A percentile compares a stretch with the other conserved stretches of the same genome.
Conservation (phyloP, 2,113 vertebrate species). For the Periophthalmodon schlosseri region DNA sequence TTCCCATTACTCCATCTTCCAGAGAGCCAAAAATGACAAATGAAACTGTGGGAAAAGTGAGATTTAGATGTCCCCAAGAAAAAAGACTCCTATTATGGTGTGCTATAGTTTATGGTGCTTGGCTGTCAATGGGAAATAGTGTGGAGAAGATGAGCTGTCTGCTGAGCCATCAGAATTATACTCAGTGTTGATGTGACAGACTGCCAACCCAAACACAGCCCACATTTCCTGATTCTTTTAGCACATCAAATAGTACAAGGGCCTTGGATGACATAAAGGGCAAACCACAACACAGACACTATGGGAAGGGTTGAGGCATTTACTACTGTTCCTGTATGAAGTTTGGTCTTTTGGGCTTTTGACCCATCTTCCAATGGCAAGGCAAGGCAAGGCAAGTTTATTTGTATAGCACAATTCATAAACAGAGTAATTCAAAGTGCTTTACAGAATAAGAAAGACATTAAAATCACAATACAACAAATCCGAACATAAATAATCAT, state of each 20-base stretch:
- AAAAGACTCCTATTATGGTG: conserved; percentile 65
- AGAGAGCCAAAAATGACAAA: conserved; percentile 27
- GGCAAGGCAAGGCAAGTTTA: too few species aligned
- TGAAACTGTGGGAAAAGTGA: conserved; percentile 20
- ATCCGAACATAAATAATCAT: too few species aligned
- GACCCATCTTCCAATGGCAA: not conserved
- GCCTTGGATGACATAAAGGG: not conserved
- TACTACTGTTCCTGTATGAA: not conserved
- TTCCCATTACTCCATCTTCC: conserved; percentile 44
- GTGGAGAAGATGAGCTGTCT: conserved; percentile 44
- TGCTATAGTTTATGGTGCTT: conserved; percentile 62
- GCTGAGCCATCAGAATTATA: conserved; percentile 59
- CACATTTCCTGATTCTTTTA: conserved; percentile 11
- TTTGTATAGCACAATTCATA: too few species aligned
- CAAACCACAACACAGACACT: conserved; percentile 16
- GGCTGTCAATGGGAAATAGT: conserved; percentile 45
- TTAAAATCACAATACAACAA: too few species aligned
- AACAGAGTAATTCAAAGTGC: too few species aligned
- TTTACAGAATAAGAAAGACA: too few species aligned
- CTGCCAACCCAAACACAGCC: conserved; percentile 52
- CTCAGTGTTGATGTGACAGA: conserved; percentile 37
- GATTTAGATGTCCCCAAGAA: conserved; percentile 60
- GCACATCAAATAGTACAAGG: not conserved
- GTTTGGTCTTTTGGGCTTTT: not conserved
- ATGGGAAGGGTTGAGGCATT: not conserved